phyloP scores from a whole-genome alignment of 2,797 vertebrate species.

The Rhabdomys pumilio region DNA sequence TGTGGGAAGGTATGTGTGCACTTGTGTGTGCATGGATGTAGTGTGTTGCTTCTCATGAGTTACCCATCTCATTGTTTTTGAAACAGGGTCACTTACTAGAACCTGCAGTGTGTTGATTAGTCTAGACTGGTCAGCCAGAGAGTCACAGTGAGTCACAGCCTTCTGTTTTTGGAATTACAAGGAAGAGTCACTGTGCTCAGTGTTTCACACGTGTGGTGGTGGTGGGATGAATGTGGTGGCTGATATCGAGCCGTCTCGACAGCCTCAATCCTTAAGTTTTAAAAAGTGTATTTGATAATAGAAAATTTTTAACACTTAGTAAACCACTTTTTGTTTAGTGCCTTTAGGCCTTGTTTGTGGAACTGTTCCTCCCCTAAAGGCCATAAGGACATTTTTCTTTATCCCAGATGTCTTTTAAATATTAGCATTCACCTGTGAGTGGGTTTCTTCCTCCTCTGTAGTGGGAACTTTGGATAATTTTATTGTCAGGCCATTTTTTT shows the following conservation, averaged over 20 bases:
- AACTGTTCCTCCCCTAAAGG: background rate
- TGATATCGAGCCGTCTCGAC: background rate
- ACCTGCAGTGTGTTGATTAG: background rate
- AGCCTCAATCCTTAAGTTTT: background rate
- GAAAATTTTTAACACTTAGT: background rate
- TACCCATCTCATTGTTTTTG: background rate
- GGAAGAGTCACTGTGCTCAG: background rate
- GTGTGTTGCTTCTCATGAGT: background rate
- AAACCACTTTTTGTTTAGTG: conserved; percentile 23
- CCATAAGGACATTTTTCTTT: conserved; percentile 1
- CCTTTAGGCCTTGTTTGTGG: conserved; percentile 32
- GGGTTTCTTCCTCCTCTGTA: accelerated
- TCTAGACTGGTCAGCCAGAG: background rate
- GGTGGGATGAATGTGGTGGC: background rate
- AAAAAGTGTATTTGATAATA: conserved; percentile 38
- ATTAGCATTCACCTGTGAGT: background rate
- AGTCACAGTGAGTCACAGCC: background rate
- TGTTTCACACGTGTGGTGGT: background rate
- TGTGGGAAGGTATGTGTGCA: background rate
- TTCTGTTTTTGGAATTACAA: background rate
- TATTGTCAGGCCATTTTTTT: conserved; percentile 8
- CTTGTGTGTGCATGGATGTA: background rate
- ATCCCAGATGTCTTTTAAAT: conserved; percentile 28
- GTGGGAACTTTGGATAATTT: background rate
- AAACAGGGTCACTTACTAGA: background rate